Percentiles rank a stretch among this genome's conserved stretches.
Conservation (phyloP, 2,888 invertebrate genomes). For the Apamea monoglypha region DNA sequence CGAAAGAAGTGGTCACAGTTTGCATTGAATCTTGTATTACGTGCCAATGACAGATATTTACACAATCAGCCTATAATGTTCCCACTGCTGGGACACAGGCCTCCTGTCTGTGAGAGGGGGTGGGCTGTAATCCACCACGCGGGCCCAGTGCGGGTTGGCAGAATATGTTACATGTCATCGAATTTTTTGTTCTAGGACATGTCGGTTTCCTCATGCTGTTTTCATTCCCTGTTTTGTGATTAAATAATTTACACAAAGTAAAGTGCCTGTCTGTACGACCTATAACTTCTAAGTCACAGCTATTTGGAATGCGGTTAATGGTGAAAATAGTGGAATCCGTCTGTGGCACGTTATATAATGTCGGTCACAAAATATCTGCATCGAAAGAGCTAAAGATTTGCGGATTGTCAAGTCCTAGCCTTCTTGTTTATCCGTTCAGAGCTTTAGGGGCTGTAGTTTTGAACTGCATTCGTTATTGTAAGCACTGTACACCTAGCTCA, state of each 20-base stretch:
- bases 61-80: too few species aligned
- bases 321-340: neutral
- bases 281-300: too few species aligned
- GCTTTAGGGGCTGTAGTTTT: neutral
- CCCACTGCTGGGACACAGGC: too few species aligned
- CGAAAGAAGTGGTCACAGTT: neutral
- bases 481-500: neutral
- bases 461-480: neutral
- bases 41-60: neutral
- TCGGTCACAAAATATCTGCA: neutral
- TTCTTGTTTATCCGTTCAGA: neutral
- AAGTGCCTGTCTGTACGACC: too few species aligned
- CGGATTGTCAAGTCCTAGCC: neutral
- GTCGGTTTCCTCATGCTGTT: too few species aligned
- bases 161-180: too few species aligned
- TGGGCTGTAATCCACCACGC: too few species aligned
- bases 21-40: constrained; percentile 9
- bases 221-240: too few species aligned
- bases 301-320: neutral
- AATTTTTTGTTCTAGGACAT: too few species aligned
- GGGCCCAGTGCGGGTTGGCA: too few species aligned
- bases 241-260: too few species aligned
- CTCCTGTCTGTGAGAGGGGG: too few species aligned
- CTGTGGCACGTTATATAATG: neutral
- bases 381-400: neutral